Conservation (phyloP, 2,888 invertebrate genomes). For the Clistopyga incitator region DNA sequence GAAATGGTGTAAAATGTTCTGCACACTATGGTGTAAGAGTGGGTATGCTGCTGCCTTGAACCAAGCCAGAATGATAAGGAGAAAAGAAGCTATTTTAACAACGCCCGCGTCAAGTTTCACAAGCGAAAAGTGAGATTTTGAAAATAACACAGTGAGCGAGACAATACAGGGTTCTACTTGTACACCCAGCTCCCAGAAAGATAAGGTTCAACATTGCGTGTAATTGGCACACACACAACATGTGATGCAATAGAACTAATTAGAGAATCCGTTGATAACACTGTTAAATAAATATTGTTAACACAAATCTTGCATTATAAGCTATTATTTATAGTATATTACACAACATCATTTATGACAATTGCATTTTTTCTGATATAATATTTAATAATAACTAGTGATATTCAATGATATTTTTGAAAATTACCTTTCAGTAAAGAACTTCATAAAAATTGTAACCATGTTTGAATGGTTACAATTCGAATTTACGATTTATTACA, state of each 20-base stretch:
- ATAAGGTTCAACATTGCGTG: constrained; percentile 3
- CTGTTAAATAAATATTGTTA: neutral
- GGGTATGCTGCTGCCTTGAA: no score
- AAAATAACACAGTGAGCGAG: constrained; percentile 79
- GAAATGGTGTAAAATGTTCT: no score
- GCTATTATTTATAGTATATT: neutral
- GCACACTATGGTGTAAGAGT: no score
- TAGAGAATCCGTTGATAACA: neutral
- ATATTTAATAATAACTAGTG: no score
- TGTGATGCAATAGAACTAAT: neutral
- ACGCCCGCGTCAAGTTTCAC: constrained; percentile 79
- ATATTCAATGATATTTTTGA: neutral
- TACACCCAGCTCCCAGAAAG: neutral
- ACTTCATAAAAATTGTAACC: neutral
- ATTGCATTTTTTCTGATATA: no score
- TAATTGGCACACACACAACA: neutral
- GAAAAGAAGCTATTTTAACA: constrained; percentile 71
- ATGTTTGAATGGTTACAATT: neutral
- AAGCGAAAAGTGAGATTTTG: constrained; percentile 76
- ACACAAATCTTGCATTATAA: neutral
- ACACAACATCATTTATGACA: no score
- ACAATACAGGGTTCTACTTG: constrained; percentile 10
- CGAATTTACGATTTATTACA: no score
- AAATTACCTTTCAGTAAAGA: neutral
- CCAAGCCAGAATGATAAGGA: constrained; percentile 66